Percentiles rank a stretch among this genome's conserved stretches.
Evolutionary conservation across 2,797 vertebrate species (phyloP).

Genomic region (Schizopygopsis malacanthus): DNA sequence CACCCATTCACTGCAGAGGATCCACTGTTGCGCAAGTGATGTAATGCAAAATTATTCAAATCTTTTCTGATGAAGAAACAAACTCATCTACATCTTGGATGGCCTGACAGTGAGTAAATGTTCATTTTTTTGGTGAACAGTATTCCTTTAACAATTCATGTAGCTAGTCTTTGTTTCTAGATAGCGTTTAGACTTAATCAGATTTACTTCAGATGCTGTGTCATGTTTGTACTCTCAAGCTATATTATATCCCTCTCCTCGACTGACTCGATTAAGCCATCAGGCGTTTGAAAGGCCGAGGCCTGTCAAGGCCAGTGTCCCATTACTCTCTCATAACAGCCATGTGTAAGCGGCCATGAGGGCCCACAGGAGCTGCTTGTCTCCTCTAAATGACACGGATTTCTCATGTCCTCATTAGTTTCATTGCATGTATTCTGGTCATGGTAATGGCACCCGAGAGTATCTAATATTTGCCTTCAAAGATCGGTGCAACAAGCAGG

Average conservation of each 20-base stretch:
- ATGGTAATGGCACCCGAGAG: slow-evolving; percentile 57
- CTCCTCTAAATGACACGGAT: slow-evolving; percentile 22
- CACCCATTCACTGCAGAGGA: background rate
- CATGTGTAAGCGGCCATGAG: background rate
- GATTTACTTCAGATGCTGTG: slow-evolving; percentile 18
- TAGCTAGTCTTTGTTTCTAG: background rate
- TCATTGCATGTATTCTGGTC: slow-evolving; percentile 36
- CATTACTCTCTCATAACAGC: slow-evolving; percentile 30
- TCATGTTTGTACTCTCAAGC: slow-evolving; percentile 29
- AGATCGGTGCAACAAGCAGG: background rate
- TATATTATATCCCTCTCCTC: slow-evolving; percentile 44
- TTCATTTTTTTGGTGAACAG: background rate
- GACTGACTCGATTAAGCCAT: slow-evolving; percentile 40
- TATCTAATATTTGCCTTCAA: slow-evolving; percentile 54
- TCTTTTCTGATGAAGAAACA: background rate
- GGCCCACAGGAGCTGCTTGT: slow-evolving; percentile 18
- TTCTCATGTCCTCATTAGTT: slow-evolving; percentile 41
- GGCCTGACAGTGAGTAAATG: background rate
- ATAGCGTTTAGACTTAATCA: background rate
- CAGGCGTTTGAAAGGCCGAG: slow-evolving; percentile 31
- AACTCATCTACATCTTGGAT: background rate
- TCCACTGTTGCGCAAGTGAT: background rate
- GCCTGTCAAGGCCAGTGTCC: slow-evolving; percentile 24
- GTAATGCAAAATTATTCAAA: background rate
- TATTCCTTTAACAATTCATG: background rate